These are phyloP conservation scores for Lepas anatifera DNA, from an alignment of 2,888 invertebrate genomes.

Conservation along the genomic window DNA sequence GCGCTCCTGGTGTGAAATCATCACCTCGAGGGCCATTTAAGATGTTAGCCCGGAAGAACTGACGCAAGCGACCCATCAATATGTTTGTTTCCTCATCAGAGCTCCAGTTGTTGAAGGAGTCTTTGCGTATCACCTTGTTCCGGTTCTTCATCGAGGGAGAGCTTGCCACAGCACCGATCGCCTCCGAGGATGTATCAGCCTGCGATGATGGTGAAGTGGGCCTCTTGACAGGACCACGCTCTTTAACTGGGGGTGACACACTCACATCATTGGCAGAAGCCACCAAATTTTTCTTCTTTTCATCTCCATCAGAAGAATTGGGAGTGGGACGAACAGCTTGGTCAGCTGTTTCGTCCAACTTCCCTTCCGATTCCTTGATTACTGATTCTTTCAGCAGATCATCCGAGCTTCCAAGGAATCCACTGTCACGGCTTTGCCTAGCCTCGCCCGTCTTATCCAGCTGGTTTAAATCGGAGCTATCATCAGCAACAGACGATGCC, in stretches of 20 bases:
- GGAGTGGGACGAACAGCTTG: not conserved
- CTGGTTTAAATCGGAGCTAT: not conserved
- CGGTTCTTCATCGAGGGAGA: not conserved
- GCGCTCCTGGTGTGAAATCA: not conserved
- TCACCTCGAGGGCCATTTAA: conserved; percentile 37
- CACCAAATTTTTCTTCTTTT: too few species aligned
- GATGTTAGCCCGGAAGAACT: conserved; percentile 81
- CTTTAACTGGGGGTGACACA: too few species aligned
- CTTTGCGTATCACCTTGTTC: conserved; percentile 3
- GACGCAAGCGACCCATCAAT: conserved; percentile 90
- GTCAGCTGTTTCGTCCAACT: not conserved
- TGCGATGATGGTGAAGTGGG: not conserved
- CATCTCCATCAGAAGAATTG: not conserved
- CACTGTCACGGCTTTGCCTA: conserved; percentile 70
- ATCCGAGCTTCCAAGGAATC: conserved; percentile 78
- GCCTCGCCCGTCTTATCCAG: conserved; percentile 17
- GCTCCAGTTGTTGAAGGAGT: conserved; percentile 64
- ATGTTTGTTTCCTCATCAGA: conserved; percentile 87
- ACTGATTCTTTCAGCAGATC: conserved; percentile 48
- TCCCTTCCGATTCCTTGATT: conserved; percentile 36
- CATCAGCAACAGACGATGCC: not conserved
- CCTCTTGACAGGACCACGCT: too few species aligned
- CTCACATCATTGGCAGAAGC: too few species aligned
- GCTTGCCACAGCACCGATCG: not conserved
- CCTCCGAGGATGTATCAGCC: not conserved